phyloP scores from a whole-genome alignment of 2,797 vertebrate species.

The Premnoplex brunnescens region DNA sequence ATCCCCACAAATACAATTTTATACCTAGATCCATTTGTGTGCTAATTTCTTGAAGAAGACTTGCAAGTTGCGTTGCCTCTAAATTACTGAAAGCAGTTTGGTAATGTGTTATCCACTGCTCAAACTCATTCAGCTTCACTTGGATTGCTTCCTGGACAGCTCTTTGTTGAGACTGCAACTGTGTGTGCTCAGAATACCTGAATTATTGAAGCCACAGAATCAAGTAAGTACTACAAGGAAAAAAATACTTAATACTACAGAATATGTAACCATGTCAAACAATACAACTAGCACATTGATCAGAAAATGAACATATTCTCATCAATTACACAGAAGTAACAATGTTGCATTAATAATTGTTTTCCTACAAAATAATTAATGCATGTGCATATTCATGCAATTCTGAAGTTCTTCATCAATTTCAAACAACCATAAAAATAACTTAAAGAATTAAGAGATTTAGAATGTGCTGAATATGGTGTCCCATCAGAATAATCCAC shows the following conservation, averaged over 20 bases:
- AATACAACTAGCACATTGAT: not conserved
- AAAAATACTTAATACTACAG: not conserved
- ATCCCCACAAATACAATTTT: not conserved
- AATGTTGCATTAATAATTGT: not conserved
- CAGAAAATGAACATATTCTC: not conserved
- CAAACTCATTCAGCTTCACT: slow-evolving; percentile 93
- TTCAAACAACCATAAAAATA: not conserved
- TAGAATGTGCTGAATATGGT: no score
- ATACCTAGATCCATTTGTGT: slow-evolving; percentile 94
- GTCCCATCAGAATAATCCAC: no score
- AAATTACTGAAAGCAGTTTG: slow-evolving; percentile 93
- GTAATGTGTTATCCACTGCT: slow-evolving; percentile 97
- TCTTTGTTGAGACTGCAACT: slow-evolving; percentile 92
- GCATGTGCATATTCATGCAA: not conserved
- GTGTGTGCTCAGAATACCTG: slow-evolving; percentile 96
- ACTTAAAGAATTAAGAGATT: not conserved
- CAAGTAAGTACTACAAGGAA: not conserved
- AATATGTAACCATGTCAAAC: not conserved
- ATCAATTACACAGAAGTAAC: not conserved
- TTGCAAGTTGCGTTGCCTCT: slow-evolving; percentile 94
- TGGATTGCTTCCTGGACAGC: slow-evolving; percentile 96
- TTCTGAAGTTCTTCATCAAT: not conserved
- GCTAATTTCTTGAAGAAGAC: slow-evolving; percentile 96
- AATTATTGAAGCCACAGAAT: not conserved
- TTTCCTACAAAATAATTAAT: not conserved